phyloP scores from a whole-genome alignment of 2,797 vertebrate species.

The Enteromius anoplus region DNA sequence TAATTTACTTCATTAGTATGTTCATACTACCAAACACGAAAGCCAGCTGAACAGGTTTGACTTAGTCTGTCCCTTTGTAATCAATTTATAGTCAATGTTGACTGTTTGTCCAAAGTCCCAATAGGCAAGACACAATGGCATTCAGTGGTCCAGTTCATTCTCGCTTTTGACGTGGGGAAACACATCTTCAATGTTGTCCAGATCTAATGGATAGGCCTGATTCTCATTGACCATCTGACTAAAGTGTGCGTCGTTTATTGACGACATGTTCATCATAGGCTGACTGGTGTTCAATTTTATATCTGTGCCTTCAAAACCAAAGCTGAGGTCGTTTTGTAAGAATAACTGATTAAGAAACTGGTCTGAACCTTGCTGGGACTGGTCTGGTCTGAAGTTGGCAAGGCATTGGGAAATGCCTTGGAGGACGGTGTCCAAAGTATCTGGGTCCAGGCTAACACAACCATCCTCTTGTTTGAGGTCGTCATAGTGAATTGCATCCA shows the following conservation, averaged over 20 bases:
- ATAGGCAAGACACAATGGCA: background rate
- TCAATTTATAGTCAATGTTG: conserved; percentile 3
- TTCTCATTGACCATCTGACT: conserved; percentile 73
- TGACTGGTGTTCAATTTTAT: conserved; percentile 59
- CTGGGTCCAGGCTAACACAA: conserved; percentile 39
- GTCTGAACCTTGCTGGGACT: conserved; percentile 10
- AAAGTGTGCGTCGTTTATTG: conserved; percentile 73
- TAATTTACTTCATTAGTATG: conserved; percentile 28
- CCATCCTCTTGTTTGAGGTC: conserved; percentile 53
- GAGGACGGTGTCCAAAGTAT: conserved; percentile 34
- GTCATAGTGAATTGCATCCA: conserved; percentile 60
- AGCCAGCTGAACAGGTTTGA: background rate
- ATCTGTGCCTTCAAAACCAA: conserved; percentile 58
- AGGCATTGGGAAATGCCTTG: conserved; percentile 42
- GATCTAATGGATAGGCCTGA: conserved; percentile 55
- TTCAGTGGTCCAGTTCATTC: conserved; percentile 65
- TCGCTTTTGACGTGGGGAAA: conserved; percentile 59
- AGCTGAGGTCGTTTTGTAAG: conserved; percentile 43
- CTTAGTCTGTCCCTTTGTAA: conserved; percentile 3
- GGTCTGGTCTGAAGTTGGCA: conserved; percentile 19
- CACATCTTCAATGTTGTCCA: conserved; percentile 64
- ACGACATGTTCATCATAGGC: conserved; percentile 66
- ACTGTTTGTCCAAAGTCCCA: conserved; percentile 19
- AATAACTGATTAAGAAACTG: conserved; percentile 19
- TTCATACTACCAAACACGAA: conserved; percentile 2